phyloP scores from a whole-genome alignment of 2,888 invertebrate genomes.

The Meloe dianella region DNA sequence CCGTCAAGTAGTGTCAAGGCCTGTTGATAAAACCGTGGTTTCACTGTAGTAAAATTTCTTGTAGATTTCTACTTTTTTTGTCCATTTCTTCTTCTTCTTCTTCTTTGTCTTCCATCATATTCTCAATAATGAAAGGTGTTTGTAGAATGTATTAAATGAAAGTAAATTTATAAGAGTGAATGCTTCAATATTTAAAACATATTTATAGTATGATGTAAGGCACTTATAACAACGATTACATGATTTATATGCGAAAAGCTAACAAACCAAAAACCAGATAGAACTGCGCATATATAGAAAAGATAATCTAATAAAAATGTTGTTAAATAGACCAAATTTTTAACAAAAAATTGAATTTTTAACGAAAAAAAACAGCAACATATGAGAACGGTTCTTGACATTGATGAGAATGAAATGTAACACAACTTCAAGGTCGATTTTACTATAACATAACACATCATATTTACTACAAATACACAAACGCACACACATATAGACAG shows the following conservation, averaged over 20 bases:
- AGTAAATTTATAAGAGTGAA: constrained; percentile 2
- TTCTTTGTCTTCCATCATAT: too few species aligned
- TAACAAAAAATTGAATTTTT: not conserved
- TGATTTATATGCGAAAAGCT: not conserved
- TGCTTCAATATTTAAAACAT: constrained; percentile 6
- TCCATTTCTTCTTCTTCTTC: too few species aligned
- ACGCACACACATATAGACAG: constrained; percentile 18
- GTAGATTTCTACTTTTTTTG: too few species aligned
- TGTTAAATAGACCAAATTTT: not conserved
- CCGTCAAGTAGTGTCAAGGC: too few species aligned
- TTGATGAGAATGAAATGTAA: constrained; percentile 36
- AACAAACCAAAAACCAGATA: too few species aligned
- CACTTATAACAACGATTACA: not conserved
- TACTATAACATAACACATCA: constrained; percentile 41
- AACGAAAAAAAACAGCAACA: constrained; percentile 4
- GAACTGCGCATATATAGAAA: not conserved
- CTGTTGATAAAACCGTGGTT: too few species aligned
- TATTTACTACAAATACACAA: constrained; percentile 32
- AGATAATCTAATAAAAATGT: not conserved
- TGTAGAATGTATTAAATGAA: not conserved
- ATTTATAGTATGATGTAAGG: not conserved
- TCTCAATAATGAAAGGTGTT: not conserved
- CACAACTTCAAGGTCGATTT: constrained; percentile 39
- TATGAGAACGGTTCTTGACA: constrained; percentile 38
- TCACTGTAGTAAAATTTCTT: too few species aligned